Evolutionary conservation across 23 tunicate genomes (phyloP).

Genomic region (Clavelina lepadiformis): DNA sequence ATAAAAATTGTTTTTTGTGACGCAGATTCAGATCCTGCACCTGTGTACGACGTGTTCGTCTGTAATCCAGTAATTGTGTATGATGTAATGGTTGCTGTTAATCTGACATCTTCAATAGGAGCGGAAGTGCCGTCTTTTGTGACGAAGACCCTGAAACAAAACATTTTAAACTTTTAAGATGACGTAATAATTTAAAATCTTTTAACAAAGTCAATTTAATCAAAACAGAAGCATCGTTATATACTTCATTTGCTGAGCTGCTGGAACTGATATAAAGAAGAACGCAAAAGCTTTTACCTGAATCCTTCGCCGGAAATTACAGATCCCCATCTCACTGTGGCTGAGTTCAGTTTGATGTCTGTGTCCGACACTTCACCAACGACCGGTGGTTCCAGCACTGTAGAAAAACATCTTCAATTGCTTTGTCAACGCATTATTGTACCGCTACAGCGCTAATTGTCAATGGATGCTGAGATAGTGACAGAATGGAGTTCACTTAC

Average conservation of each 20-base stretch:
- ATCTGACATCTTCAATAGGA: not conserved
- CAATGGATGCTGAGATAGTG: no score
- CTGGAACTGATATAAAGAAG: no score
- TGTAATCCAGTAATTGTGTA: slow-evolving; percentile 8
- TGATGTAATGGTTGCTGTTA: not conserved
- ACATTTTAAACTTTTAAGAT: not conserved
- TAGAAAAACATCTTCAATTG: not conserved
- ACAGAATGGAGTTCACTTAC: slow-evolving; percentile 34
- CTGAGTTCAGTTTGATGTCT: slow-evolving; percentile 2
- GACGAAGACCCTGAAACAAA: slow-evolving; percentile 24
- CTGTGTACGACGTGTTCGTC: slow-evolving; percentile 28
- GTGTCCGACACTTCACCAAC: not conserved
- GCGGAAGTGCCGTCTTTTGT: not conserved
- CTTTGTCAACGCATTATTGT: no score
- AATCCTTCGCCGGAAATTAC: not conserved
- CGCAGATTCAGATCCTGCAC: no score
- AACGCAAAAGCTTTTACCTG: no score
- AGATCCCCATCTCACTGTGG: slow-evolving; percentile 12
- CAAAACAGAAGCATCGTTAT: no score
- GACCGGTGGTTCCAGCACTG: slow-evolving; percentile 11
- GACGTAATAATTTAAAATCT: no score
- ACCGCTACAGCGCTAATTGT: no score
- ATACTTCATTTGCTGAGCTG: no score
- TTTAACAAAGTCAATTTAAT: no score
- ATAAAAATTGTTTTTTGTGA: no score